Percentiles rank a stretch among this genome's conserved stretches.
These are phyloP conservation scores for Epicauta chinensis DNA, from an alignment of 1,140 invertebrate genomes.

Conservation along the genomic window DNA sequence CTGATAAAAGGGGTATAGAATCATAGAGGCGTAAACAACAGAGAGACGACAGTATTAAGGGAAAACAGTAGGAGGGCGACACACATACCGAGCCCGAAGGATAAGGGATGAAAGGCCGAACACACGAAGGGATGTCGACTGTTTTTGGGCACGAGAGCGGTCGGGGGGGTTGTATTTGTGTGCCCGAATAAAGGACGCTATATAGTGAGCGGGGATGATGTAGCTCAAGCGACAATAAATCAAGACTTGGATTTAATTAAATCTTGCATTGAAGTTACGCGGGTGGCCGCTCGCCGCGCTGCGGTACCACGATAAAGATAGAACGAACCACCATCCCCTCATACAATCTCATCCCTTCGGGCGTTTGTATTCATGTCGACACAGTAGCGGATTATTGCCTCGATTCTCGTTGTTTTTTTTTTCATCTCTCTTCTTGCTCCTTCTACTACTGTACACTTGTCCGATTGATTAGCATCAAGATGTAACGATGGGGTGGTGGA, in stretches of 20 bases:
- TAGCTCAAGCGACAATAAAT: constrained; percentile 51
- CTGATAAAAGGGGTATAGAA: constrained; percentile 28
- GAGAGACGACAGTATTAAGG: constrained; percentile 27
- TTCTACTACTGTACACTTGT: no score
- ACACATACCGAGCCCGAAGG: constrained; percentile 7
- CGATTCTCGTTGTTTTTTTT: no score
- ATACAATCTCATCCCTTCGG: background rate
- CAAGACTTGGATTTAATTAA: constrained; percentile 52
- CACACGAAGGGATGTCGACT: background rate
- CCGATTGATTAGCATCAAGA: no score
- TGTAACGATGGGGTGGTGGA: no score
- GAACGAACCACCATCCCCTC: constrained; percentile 4
- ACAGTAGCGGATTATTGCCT: no score
- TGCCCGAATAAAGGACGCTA: constrained; percentile 24
- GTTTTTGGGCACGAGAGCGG: constrained; percentile 1
- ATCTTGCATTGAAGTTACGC: constrained; percentile 48
- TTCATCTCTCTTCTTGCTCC: no score
- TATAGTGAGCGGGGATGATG: constrained; percentile 7
- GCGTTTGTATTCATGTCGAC: no score
- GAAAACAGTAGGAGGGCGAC: constrained; percentile 13
- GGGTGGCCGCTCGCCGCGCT: constrained; percentile 44
- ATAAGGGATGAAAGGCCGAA: constrained; percentile 23
- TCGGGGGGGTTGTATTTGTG: constrained; percentile 12
- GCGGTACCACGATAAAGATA: constrained; percentile 37
- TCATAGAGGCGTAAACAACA: constrained; percentile 38